Conservation (phyloP, 2,888 invertebrate species). For the Crioceris asparagi region DNA sequence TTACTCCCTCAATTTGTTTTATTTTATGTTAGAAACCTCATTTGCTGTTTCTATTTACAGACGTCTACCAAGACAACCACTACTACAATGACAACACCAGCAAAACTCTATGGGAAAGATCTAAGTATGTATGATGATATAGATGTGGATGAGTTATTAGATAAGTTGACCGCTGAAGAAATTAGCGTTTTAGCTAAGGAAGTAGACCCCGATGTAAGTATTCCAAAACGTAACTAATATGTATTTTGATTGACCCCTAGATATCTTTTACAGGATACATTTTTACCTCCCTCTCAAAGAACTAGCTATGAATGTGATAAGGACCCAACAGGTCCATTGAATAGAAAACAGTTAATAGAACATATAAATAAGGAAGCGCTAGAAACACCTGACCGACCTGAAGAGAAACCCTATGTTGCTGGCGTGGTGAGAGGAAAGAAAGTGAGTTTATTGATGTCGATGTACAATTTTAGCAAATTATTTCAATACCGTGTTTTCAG, state of each 20-base stretch:
- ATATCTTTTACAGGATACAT: slow-evolving; percentile 66
- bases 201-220: slow-evolving; percentile 97
- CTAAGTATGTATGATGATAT: slow-evolving; percentile 86
- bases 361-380: slow-evolving; percentile 97
- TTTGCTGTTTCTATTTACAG: slow-evolving; percentile 44
- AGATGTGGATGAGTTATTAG: slow-evolving; percentile 89
- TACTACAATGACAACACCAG: slow-evolving; percentile 82
- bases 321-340: slow-evolving; percentile 88
- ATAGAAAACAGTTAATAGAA: slow-evolving; percentile 89
- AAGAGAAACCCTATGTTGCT: slow-evolving; percentile 85
- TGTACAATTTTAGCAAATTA: not conserved
- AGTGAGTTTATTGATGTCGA: slow-evolving; percentile 37
- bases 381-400: slow-evolving; percentile 95
- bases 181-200: slow-evolving; percentile 95
- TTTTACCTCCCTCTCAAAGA: slow-evolving; percentile 91
- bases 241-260: not conserved
- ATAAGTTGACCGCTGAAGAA: slow-evolving; percentile 90
- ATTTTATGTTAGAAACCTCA: slow-evolving; percentile 1
- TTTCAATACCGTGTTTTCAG: slow-evolving; percentile 37
- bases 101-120: slow-evolving; percentile 83
- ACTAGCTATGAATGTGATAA: slow-evolving; percentile 95
- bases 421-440: slow-evolving; percentile 88
- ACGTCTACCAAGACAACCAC: slow-evolving; percentile 77
- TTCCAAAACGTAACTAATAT: slow-evolving; percentile 1
- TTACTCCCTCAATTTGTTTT: slow-evolving; percentile 12